Evolutionary conservation across 1,140 invertebrate genomes (phyloP).

Genomic region (Ceratina japonica): DNA sequence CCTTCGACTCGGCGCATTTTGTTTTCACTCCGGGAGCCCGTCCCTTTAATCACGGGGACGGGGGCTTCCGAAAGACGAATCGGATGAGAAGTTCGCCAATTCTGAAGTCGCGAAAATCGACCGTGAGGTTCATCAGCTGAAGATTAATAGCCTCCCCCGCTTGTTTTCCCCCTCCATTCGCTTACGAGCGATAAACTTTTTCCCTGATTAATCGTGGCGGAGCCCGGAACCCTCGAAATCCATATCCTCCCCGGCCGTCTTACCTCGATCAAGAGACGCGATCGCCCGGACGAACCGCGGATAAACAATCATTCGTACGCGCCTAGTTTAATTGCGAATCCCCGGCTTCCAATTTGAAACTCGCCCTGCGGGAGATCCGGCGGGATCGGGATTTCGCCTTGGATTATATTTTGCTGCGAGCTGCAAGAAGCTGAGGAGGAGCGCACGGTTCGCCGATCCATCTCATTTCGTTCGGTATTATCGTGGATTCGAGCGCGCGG

Average conservation of each 20-base stretch:
- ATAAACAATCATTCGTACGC: slow-evolving; percentile 37
- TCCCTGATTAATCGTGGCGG: slow-evolving; percentile 53
- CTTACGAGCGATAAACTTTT: slow-evolving; percentile 60
- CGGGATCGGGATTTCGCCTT: too few species aligned
- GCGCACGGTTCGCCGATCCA: too few species aligned
- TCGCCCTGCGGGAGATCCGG: too few species aligned
- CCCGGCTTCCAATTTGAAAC: too few species aligned
- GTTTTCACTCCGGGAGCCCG: slow-evolving; percentile 42
- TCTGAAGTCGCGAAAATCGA: slow-evolving; percentile 47
- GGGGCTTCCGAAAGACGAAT: slow-evolving; percentile 1
- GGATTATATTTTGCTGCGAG: too few species aligned
- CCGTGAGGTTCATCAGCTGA: slow-evolving; percentile 57
- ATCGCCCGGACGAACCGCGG: not conserved
- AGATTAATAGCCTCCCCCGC: slow-evolving; percentile 60
- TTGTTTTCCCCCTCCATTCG: slow-evolving; percentile 50
- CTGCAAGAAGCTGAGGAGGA: too few species aligned
- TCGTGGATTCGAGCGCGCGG: not conserved
- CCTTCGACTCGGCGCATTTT: slow-evolving; percentile 54
- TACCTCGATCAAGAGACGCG: not conserved
- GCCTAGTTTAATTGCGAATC: slow-evolving; percentile 13
- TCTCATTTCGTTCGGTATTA: not conserved
- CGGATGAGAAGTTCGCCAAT: slow-evolving; percentile 43
- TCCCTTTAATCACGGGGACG: slow-evolving; percentile 54
- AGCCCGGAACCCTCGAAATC: not conserved
- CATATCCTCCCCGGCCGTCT: not conserved